Conservation (phyloP, 2,797 vertebrate genomes). For the Dryobates pubescens region DNA sequence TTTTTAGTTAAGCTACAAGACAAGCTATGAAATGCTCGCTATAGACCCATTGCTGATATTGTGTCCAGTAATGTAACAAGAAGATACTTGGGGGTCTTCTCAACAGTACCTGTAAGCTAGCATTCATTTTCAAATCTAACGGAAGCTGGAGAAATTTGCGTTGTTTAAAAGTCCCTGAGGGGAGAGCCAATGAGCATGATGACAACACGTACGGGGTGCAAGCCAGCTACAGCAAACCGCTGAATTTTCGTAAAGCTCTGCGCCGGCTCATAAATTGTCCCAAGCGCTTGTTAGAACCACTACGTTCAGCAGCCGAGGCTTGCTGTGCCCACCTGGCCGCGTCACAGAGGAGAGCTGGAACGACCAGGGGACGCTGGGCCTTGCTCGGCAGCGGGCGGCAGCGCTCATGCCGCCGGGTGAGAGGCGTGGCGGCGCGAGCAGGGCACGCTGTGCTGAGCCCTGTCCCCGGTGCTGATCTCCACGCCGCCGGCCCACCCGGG, state of each 20-base stretch:
- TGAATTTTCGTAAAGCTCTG: neutral
- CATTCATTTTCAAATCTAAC: neutral
- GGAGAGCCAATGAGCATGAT: neutral
- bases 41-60: too few species aligned
- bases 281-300: neutral
- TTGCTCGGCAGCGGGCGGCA: neutral
- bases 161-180: neutral
- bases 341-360: neutral
- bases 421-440: neutral
- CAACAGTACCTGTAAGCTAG: neutral
- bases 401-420: too few species aligned
- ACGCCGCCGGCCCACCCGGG: neutral
- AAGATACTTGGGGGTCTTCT: neutral
- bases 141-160: neutral
- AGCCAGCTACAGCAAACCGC: neutral
- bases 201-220: neutral
- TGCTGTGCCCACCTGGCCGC: neutral
- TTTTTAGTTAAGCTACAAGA: neutral
- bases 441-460: neutral
- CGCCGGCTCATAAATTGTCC: neutral
- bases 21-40: neutral
- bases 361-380: neutral
- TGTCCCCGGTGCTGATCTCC: conserved; percentile 77
- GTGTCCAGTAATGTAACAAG: neutral
- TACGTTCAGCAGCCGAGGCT: neutral